phyloP scores from a whole-genome alignment of 2,888 invertebrate species.

The Drosophila mulleri region DNA sequence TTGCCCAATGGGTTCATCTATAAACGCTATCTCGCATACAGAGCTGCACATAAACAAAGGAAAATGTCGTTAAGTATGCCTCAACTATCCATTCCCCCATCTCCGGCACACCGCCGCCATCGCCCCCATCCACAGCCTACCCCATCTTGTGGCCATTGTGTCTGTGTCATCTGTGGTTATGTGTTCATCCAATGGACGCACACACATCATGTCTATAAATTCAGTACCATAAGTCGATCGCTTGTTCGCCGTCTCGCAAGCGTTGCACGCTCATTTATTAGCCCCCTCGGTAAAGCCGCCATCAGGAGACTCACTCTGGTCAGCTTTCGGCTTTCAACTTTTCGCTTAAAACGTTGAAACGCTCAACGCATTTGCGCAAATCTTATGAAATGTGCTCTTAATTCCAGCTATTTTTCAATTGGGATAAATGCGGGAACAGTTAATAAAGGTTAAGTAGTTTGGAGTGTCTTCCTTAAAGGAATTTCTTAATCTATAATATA shows the following conservation, averaged over 20 bases:
- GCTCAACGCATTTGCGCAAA: constrained; percentile 15
- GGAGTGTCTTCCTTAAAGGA: background rate
- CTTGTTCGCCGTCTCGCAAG: constrained; percentile 53
- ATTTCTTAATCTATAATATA: background rate
- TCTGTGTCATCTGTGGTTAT: constrained; percentile 57
- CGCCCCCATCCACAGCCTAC: too few species aligned
- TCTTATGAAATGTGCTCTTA: constrained; percentile 21
- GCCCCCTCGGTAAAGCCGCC: constrained; percentile 43
- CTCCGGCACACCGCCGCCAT: too few species aligned
- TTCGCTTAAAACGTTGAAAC: constrained; percentile 20
- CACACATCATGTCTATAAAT: constrained; percentile 68
- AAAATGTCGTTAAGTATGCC: constrained; percentile 67
- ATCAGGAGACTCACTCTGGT: background rate
- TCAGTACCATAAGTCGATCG: constrained; percentile 68
- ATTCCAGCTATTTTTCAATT: constrained; percentile 7
- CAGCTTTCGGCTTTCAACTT: constrained; percentile 13
- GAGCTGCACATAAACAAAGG: constrained; percentile 66
- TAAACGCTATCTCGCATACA: constrained; percentile 63
- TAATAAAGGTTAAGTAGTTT: background rate
- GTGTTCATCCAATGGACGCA: constrained; percentile 53
- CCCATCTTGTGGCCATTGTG: constrained; percentile 50
- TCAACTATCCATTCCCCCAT: background rate
- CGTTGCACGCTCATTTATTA: constrained; percentile 58
- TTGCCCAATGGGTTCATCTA: constrained; percentile 50
- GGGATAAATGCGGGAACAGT: background rate